Base-by-base conservation (phyloP, 53 echinoderm and acorn worm species). In the Temnopleurus reevesii region DNA sequence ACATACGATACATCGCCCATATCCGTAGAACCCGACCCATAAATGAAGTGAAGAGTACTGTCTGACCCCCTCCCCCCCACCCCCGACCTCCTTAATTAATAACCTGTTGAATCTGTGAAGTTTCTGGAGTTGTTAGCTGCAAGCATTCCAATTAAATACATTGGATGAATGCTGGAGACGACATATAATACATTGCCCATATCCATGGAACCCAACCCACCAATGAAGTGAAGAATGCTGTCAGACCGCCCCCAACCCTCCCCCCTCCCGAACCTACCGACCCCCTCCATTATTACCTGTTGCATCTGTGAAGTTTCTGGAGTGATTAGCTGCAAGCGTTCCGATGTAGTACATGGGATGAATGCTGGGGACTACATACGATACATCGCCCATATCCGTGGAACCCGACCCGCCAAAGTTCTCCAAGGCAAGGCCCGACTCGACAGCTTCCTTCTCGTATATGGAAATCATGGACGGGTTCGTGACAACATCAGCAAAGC, bases 161-260 rank as follows among this genome's bases (percentile, higher is more conserved):
- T 90, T 6, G 99, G 95, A 54, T 95, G 94, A 17, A 98, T 96
- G 59, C 96, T 92, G 4, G 99, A 96, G 24, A 98, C 93, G 17
- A 93, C 99, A 23, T 91, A 91, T 4, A 96, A 95, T 18, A 92
- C 89, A 59, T 96, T 86, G 0, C 96, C 96, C 90, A 96, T 96
- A 66, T 99, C 99, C 0, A 96, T 96, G 4, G 99, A 95, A 12
- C 94, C 95, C 0, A 31, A 54, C 17, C 59, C 36, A 31, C 35
- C 51, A 0, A n/a, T n/a, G n/a, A n/a, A n/a, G n/a, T n/a, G n/a
- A n/a, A n/a, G n/a, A n/a, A n/a, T n/a, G n/a, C n/a, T n/a, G n/a
- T n/a, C n/a, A n/a, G n/a, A n/a, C n/a, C n/a, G n/a, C n/a, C n/a
- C n/a, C n/a, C n/a, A n/a, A n/a, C n/a, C n/a, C n/a, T n/a, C n/a